Percentiles rank a stretch among this genome's conserved stretches.
These are phyloP conservation scores for Natrix natrix DNA, from an alignment of 2,797 vertebrate species.

Conservation along the genomic window DNA sequence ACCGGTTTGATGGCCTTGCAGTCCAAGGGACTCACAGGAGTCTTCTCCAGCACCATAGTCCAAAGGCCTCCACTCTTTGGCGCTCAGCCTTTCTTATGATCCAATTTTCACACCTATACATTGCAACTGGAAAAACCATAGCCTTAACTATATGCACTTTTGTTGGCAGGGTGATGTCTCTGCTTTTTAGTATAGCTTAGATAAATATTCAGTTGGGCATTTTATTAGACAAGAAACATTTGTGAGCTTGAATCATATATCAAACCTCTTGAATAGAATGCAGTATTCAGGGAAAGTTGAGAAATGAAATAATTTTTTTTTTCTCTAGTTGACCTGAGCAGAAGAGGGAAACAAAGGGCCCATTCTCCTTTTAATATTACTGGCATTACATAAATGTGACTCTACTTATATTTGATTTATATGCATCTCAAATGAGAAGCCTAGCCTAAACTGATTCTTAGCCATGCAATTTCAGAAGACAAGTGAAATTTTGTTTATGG, in stretches of 20 bases:
- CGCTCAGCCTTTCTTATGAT: too few species aligned
- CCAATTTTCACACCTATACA: too few species aligned
- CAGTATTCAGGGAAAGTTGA: neutral
- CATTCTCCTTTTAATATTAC: slow-evolving; percentile 35
- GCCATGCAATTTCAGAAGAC: slow-evolving; percentile 21
- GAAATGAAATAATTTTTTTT: slow-evolving; percentile 26
- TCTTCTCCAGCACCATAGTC: too few species aligned
- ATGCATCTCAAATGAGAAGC: slow-evolving; percentile 14
- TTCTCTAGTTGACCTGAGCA: neutral
- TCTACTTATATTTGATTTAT: slow-evolving; percentile 37
- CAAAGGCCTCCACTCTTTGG: too few species aligned
- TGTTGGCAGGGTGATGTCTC: too few species aligned
- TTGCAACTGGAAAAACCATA: too few species aligned
- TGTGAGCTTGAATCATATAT: neutral
- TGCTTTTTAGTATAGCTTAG: neutral
- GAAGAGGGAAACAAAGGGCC: neutral
- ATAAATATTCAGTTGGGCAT: slow-evolving; percentile 33
- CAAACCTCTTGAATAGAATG: slow-evolving; percentile 1
- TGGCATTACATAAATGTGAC: neutral
- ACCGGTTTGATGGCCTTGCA: too few species aligned
- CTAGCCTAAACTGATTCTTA: slow-evolving; percentile 38
- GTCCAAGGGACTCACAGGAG: too few species aligned
- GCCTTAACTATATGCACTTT: too few species aligned
- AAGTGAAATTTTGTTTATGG: slow-evolving; percentile 42
- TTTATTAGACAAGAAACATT: slow-evolving; percentile 2